Evolutionary conservation across 1,140 invertebrate genomes (phyloP).

Genomic region (Danaus melanippus): DNA sequence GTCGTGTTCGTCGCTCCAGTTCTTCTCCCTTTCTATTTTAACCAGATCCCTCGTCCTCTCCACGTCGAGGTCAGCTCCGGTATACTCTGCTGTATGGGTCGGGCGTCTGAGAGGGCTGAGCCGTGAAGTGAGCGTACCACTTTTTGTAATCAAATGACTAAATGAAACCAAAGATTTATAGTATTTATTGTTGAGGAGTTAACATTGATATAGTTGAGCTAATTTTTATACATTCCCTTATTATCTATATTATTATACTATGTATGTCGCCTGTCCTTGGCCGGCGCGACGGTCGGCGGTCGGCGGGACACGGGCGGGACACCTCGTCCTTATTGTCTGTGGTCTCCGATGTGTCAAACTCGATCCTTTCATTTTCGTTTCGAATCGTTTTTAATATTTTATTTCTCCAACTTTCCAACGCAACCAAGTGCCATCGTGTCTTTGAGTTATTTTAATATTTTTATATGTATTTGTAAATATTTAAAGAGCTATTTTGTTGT

Average conservation of each 20-base stretch:
- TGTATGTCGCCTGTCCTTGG: no score
- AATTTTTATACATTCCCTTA: constrained; percentile 65
- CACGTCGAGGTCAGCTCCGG: no score
- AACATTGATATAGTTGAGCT: constrained; percentile 55
- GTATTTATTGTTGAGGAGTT: constrained; percentile 65
- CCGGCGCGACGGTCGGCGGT: no score
- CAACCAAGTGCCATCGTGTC: constrained; percentile 66
- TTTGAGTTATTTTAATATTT: constrained; percentile 56
- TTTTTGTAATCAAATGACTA: constrained; percentile 51
- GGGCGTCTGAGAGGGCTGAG: no score
- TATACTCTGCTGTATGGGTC: no score
- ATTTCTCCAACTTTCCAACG: constrained; percentile 41
- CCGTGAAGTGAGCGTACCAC: constrained; percentile 16
- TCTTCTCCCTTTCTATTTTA: no score
- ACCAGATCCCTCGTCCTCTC: no score
- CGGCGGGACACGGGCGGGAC: no score
- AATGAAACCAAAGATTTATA: constrained; percentile 70
- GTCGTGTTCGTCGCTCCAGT: no score
- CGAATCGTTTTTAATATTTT: constrained; percentile 24
- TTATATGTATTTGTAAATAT: constrained; percentile 64
- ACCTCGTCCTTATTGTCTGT: constrained; percentile 17
- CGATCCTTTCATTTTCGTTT: no score
- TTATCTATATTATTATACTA: constrained; percentile 29
- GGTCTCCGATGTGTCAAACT: constrained; percentile 37
- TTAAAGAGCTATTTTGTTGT: constrained; percentile 40